A percentile compares a stretch with the other conserved stretches of the same genome.
Evolutionary conservation across 2,113 vertebrate genomes (phyloP).

Genomic region (Crotalus viridis): DNA sequence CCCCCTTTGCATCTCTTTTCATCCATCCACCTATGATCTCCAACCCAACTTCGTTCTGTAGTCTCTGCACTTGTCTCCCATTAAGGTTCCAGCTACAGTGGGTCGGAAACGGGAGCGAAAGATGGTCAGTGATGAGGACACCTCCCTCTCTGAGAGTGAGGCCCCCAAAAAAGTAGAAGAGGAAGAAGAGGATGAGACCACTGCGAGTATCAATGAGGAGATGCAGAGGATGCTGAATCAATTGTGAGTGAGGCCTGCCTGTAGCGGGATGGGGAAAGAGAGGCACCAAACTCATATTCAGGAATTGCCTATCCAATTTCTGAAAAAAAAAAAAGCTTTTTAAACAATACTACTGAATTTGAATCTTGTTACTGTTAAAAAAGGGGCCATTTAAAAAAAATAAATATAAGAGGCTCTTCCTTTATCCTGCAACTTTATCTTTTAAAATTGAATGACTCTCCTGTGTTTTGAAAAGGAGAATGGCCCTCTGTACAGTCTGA

Average conservation of each 20-base stretch:
- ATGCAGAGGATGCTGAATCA: slow-evolving; percentile 98
- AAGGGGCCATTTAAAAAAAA: background rate
- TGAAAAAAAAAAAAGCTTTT: no score
- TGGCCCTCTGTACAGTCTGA: background rate
- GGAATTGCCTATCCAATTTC: background rate
- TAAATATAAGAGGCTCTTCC: background rate
- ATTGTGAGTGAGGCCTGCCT: slow-evolving; percentile 78
- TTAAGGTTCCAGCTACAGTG: slow-evolving; percentile 79
- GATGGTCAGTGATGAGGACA: slow-evolving; percentile 79
- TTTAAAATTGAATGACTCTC: background rate
- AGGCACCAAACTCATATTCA: background rate
- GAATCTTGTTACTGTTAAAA: background rate
- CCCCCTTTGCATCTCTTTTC: slow-evolving; percentile 51
- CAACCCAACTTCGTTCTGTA: slow-evolving; percentile 71
- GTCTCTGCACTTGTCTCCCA: slow-evolving; percentile 82
- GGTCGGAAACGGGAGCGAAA: slow-evolving; percentile 81
- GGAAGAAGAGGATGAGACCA: slow-evolving; percentile 75
- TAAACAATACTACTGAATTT: background rate
- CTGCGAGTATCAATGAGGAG: slow-evolving; percentile 93
- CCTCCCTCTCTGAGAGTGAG: slow-evolving; percentile 71
- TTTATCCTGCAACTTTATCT: background rate
- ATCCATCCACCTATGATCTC: slow-evolving; percentile 55
- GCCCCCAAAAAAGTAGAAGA: slow-evolving; percentile 71
- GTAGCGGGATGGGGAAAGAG: accelerated
- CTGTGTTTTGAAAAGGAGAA: background rate